Conservation (phyloP, 2,113 vertebrate species). For the Cynocephalus volans region DNA sequence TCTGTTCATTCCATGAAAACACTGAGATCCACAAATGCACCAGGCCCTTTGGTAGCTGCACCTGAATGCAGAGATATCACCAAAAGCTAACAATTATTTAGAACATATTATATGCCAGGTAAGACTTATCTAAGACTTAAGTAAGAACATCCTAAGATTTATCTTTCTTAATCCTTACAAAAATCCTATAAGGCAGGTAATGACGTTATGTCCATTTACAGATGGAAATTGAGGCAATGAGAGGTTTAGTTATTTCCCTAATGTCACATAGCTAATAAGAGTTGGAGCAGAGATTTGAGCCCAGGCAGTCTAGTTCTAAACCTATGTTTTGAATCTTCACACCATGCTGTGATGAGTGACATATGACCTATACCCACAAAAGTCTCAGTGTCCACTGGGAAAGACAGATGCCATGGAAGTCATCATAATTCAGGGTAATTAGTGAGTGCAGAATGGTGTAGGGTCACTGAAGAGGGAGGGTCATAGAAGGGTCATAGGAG, state of each 20-base stretch:
- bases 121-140: too few species aligned
- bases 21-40: rapidly evolving
- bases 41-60: not conserved
- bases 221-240: not conserved
- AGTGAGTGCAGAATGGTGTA: not conserved
- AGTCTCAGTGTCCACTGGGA: not conserved
- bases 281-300: not conserved
- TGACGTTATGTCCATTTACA: not conserved
- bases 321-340: too few species aligned
- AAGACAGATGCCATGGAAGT: not conserved
- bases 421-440: not conserved
- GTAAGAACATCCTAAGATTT: not conserved
- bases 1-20: too few species aligned
- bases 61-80: not conserved
- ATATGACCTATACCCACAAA: not conserved
- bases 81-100: not conserved
- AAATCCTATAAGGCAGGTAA: not conserved
- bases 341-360: not conserved
- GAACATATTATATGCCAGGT: not conserved
- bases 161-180: not conserved
- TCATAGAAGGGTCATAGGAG: not conserved
- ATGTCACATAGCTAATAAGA: not conserved
- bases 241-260: not conserved
- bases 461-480: not conserved
- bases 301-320: not conserved